Conservation (phyloP, 2,888 invertebrate genomes). For the Monochamus alternatus region DNA sequence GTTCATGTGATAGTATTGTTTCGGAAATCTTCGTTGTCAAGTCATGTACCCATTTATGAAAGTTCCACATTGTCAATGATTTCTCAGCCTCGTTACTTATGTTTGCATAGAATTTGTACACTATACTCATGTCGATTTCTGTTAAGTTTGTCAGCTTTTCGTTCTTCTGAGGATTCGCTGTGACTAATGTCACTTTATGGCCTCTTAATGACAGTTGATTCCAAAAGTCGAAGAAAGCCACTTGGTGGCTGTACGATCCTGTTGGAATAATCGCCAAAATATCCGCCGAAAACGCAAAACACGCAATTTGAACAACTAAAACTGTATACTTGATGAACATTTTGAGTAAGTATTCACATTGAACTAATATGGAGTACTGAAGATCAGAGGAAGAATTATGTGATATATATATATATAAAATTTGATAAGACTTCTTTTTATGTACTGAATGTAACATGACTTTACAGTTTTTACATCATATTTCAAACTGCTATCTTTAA, state of each 20-base stretch:
- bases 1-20: not conserved
- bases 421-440: too few species aligned
- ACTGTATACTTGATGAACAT: too few species aligned
- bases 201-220: constrained; percentile 41
- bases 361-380: too few species aligned
- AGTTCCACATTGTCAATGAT: not conserved
- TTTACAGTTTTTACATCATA: too few species aligned
- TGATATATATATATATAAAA: too few species aligned
- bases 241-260: constrained; percentile 12
- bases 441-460: too few species aligned
- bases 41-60: not conserved
- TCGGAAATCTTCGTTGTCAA: not conserved
- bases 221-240: constrained; percentile 1
- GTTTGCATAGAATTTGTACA: constrained; percentile 36
- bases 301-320: too few species aligned
- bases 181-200: constrained; percentile 58
- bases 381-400: too few species aligned
- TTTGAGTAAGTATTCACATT: too few species aligned
- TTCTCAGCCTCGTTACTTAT: constrained; percentile 11
- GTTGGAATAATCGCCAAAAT: constrained; percentile 14
- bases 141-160: constrained; percentile 58
- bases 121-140: constrained; percentile 60
- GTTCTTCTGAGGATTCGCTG: constrained; percentile 49
- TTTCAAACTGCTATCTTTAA: too few species aligned
- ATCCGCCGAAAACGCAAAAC: not conserved